Evolutionary conservation across 2,113 vertebrate species (phyloP).

Genomic region (Pollachius pollachius): DNA sequence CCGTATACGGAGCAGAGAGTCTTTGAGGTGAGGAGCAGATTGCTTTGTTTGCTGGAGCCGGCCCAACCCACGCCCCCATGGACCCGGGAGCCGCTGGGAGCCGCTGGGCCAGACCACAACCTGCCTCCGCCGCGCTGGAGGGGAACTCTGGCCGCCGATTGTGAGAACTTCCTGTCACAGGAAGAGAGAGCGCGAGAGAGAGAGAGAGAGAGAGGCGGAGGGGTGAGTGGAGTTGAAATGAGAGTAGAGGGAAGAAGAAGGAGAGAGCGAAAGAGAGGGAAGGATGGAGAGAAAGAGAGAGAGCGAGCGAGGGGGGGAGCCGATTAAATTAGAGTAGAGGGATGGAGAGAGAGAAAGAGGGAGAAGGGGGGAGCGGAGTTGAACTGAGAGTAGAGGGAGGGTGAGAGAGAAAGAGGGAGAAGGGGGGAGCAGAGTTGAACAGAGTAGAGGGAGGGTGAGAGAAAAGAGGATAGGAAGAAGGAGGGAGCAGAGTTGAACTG

Average conservation of each 20-base stretch:
- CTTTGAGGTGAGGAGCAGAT: slow-evolving; percentile 59
- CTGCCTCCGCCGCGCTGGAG: slow-evolving; percentile 56
- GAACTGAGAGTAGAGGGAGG: slow-evolving; percentile 50
- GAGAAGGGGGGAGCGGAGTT: slow-evolving; percentile 22
- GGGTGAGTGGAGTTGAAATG: slow-evolving; percentile 10
- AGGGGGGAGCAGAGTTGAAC: slow-evolving; percentile 4
- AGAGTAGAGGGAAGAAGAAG: slow-evolving; percentile 20
- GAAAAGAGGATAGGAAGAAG: neutral
- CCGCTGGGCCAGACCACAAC: slow-evolving; percentile 35
- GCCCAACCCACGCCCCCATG: slow-evolving; percentile 54
- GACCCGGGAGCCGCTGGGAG: slow-evolving; percentile 52
- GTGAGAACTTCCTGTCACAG: slow-evolving; percentile 79
- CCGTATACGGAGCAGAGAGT: slow-evolving; percentile 28
- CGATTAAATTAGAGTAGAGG: slow-evolving; percentile 8
- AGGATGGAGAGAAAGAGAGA: slow-evolving; percentile 39
- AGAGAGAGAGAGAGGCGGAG: slow-evolving; percentile 25
- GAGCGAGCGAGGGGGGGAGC: slow-evolving; percentile 27
- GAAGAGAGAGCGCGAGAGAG: slow-evolving; percentile 57
- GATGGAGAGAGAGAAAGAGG: slow-evolving; percentile 58
- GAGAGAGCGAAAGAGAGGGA: slow-evolving; percentile 57
- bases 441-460: slow-evolving; percentile 24
- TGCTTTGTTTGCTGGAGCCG: slow-evolving; percentile 56
- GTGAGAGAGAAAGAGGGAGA: slow-evolving; percentile 43
- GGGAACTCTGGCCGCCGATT: slow-evolving; percentile 67
- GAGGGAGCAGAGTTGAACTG: neutral